These are phyloP conservation scores for Hippoglossus hippoglossus DNA, from an alignment of 2,797 vertebrate genomes.

Conservation along the genomic window DNA sequence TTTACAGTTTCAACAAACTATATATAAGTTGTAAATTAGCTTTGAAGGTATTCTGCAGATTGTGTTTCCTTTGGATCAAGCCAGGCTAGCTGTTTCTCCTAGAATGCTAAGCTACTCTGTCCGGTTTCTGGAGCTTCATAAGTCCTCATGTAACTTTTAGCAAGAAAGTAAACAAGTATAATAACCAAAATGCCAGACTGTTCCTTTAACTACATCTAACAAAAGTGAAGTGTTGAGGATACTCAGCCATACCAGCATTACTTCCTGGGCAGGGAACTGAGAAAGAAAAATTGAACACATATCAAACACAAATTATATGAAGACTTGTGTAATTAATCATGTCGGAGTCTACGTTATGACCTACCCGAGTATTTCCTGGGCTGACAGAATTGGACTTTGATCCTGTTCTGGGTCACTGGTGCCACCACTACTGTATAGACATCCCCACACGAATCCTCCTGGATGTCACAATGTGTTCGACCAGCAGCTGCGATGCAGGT, in stretches of 20 bases:
- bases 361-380: slow-evolving; percentile 91
- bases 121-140: neutral
- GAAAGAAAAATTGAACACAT: slow-evolving; percentile 35
- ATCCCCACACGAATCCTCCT: slow-evolving; percentile 87
- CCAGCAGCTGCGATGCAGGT: slow-evolving; percentile 83
- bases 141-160: neutral
- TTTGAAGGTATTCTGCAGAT: too few relatives aligned
- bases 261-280: slow-evolving; percentile 92
- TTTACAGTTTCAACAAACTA: too few relatives aligned
- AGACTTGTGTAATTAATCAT: neutral
- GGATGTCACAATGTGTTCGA: slow-evolving; percentile 87
- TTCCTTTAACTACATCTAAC: neutral
- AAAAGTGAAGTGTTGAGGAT: neutral
- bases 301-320: neutral
- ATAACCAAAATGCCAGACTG: neutral
- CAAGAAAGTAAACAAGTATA: neutral
- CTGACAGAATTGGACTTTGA: slow-evolving; percentile 88
- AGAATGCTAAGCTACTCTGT: too few relatives aligned
- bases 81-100: neutral
- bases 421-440: slow-evolving; percentile 89
- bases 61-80: neutral
- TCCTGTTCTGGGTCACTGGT: slow-evolving; percentile 80
- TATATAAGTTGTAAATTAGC: too few relatives aligned
- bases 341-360: slow-evolving; percentile 8
- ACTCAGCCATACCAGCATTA: slow-evolving; percentile 90